Evolutionary conservation across 2,797 vertebrate genomes (phyloP).

Genomic region (Bucorvus abyssinicus): DNA sequence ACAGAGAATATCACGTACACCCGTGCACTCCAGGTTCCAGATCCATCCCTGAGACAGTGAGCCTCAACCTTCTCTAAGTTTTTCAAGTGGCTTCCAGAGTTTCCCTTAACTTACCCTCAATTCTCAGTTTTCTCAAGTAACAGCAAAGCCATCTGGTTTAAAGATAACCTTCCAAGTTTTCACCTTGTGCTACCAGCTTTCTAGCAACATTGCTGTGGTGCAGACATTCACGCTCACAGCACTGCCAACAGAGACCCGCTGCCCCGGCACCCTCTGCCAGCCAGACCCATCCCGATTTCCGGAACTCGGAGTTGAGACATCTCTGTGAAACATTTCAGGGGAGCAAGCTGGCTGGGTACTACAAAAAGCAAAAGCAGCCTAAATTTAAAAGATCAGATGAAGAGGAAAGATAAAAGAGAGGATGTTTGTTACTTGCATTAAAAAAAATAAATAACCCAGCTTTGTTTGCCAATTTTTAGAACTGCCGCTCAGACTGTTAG

Average conservation of each 20-base stretch:
- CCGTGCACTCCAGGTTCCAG: background rate
- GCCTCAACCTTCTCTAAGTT: background rate
- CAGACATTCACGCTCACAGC: background rate
- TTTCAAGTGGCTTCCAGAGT: background rate
- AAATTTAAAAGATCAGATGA: background rate
- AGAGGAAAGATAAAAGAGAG: background rate
- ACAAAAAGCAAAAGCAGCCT: background rate
- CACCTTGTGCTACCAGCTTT: background rate
- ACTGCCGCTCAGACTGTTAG: background rate
- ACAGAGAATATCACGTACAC: background rate
- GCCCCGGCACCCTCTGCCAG: background rate
- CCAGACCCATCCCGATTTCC: background rate
- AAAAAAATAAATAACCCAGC: background rate
- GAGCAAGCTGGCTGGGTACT: background rate
- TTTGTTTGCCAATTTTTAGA: background rate
- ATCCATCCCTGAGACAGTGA: background rate
- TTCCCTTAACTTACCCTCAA: background rate
- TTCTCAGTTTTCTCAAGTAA: background rate
- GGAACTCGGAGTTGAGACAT: background rate
- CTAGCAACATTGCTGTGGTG: background rate
- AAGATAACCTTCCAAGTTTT: background rate
- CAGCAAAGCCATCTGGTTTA: background rate
- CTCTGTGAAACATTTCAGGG: background rate
- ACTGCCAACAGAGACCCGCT: accelerated
- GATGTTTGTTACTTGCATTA: background rate